Conservation (phyloP, 2,888 invertebrate species). For the Hecatera dysodea region DNA sequence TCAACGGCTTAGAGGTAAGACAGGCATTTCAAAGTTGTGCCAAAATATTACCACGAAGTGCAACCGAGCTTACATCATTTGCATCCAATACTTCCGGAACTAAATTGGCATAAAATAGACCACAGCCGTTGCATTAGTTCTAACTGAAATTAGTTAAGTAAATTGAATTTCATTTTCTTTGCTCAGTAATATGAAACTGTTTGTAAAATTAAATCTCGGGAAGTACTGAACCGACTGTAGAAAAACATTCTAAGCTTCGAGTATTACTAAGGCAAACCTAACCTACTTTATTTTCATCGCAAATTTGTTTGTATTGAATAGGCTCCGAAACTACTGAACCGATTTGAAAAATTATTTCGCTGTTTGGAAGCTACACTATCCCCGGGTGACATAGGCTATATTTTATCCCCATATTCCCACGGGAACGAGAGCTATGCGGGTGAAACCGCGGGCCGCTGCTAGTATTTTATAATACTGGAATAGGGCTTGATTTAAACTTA, state of each 20-base stretch:
- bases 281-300: too few species aligned
- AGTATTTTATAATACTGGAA: not conserved
- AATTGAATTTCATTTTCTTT: constrained; percentile 19
- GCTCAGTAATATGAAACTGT: not conserved
- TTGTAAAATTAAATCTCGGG: not conserved
- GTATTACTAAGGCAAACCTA: too few species aligned
- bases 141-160: not conserved
- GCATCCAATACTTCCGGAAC: constrained; percentile 39
- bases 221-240: too few species aligned
- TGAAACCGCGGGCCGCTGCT: too few species aligned
- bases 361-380: too few species aligned
- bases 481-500: not conserved
- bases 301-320: too few species aligned
- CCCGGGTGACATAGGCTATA: too few species aligned
- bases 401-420: too few species aligned
- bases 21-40: constrained; percentile 19
- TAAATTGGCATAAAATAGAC: constrained; percentile 33
- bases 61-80: constrained; percentile 40
- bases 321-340: too few species aligned
- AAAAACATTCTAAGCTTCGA: too few species aligned
- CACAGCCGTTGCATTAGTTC: constrained; percentile 24
- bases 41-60: constrained; percentile 25
- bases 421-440: too few species aligned
- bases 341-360: too few species aligned
- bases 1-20: constrained; percentile 17